Evolutionary conservation across 2,797 vertebrate species (phyloP).

Genomic region (Leucoraja ocellata): DNA sequence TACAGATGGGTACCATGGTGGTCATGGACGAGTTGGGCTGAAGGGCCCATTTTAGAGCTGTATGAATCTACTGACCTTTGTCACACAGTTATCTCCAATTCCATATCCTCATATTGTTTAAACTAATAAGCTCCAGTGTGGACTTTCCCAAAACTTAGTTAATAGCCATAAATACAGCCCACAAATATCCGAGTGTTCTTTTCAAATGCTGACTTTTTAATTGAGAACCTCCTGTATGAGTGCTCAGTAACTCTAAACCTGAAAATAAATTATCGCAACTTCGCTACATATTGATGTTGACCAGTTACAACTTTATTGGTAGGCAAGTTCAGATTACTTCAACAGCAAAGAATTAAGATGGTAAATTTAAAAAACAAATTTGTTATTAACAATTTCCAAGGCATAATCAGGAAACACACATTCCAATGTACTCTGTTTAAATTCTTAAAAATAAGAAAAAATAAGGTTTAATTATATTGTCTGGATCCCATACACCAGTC

Average conservation of each 20-base stretch:
- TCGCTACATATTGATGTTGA: background rate
- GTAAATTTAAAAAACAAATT: background rate
- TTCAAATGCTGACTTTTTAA: background rate
- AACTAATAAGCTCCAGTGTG: background rate
- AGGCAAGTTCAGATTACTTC: background rate
- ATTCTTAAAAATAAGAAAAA: background rate
- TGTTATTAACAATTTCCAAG: background rate
- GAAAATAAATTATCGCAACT: background rate
- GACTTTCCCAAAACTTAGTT: background rate
- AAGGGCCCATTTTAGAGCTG: too few species aligned
- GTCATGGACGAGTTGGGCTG: too few species aligned
- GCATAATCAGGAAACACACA: background rate
- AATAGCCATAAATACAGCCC: background rate
- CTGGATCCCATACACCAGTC: background rate
- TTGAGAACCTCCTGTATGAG: background rate
- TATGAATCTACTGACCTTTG: background rate
- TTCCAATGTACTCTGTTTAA: too few species aligned
- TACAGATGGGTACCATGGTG: too few species aligned
- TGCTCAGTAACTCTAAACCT: background rate
- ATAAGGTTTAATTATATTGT: background rate
- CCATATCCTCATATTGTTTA: background rate
- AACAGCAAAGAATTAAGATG: background rate
- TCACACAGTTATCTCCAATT: background rate
- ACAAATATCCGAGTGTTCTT: background rate
- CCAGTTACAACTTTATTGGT: background rate